Evolutionary conservation across 2,797 vertebrate species (phyloP), one percentile per base, ranked within the genome.

Genomic region (Pangasius macronema): DNA sequence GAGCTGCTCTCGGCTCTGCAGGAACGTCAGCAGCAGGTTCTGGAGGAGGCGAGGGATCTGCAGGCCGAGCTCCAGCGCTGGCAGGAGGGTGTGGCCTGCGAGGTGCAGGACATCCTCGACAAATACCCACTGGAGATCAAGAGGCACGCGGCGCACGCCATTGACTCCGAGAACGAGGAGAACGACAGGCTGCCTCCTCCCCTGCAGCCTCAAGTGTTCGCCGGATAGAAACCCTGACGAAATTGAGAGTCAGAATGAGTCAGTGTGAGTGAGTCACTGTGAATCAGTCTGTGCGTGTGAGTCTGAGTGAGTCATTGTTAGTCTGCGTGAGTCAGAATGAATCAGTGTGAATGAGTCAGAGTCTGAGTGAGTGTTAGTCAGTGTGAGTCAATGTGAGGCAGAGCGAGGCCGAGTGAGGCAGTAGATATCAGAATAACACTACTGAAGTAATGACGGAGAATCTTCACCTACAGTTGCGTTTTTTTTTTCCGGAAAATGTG

Each of bases 151-250:
- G 93, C 96, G 10, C 84, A 65, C 20, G 96, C 97, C 79, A 97
- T 99, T 46, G 98, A 99, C 93, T 97, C 97, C 20, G 97, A 98
- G 91, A 97, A 98, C 0, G 92, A 96, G 84, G 97, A 99, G 92
- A 96, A 96, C 2, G 97, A 99, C 91, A 96, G 96, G 87, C 96
- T 98, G 86, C 98, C 98, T 0, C 97, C 97, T 0, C 98, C 97
- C 0, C 93, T 98, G 89, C 97, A 97, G 81, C 98, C 98, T 5
- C 98, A 99, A 89, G 95, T 99, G 80, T 99, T 98, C 1, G 96
- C 97, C 59, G 97, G 97, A 83, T 99, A 95, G 84, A 75, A 11
- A 1, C 6, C 2, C 11, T 6, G 13, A 27, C 3, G 2, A 42
- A 39, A 61, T 1, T 27, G 9, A 14, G 22, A 65, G 59, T n/a